These are phyloP conservation scores for Drosophila sechellia DNA, from an alignment of 1,140 invertebrate species.

Conservation along the genomic window DNA sequence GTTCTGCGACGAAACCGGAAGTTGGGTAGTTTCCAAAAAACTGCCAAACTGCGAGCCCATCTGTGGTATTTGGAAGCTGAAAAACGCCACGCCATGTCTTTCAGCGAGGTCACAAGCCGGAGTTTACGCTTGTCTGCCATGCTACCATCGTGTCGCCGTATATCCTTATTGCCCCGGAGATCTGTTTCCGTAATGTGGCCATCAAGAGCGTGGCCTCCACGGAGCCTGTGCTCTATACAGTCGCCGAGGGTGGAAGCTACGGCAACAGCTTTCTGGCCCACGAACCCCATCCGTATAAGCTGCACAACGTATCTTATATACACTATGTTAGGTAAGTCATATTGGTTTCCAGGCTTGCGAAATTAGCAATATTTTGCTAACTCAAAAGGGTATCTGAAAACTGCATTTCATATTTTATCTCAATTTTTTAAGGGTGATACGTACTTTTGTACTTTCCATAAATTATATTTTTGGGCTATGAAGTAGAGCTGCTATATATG, in stretches of 20 bases:
- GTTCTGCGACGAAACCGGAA: slow-evolving; percentile 4
- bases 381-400: no score
- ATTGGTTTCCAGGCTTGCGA: not conserved
- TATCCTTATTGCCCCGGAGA: slow-evolving; percentile 21
- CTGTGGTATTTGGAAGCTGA: slow-evolving; percentile 7
- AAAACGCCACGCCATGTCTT: slow-evolving; percentile 11
- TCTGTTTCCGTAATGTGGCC: not conserved
- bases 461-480: no score
- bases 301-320: slow-evolving; percentile 20
- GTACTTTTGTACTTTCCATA: no score
- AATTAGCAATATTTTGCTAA: no score
- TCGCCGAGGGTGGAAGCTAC: not conserved
- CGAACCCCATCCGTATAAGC: slow-evolving; percentile 13
- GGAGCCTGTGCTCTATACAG: slow-evolving; percentile 8
- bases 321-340: slow-evolving; percentile 11
- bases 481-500: no score
- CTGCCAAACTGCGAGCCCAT: slow-evolving; percentile 24
- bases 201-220: not conserved
- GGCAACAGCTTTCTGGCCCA: not conserved
- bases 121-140: slow-evolving; percentile 75
- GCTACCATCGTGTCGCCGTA: slow-evolving; percentile 70
- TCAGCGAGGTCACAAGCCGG: not conserved
- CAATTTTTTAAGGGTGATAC: no score
- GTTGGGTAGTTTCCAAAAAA: not conserved
- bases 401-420: no score